A percentile compares a stretch with the other conserved stretches of the same genome.
These are phyloP conservation scores for Antechinus flavipes DNA, from an alignment of 2,113 vertebrate genomes.

Conservation along the genomic window DNA sequence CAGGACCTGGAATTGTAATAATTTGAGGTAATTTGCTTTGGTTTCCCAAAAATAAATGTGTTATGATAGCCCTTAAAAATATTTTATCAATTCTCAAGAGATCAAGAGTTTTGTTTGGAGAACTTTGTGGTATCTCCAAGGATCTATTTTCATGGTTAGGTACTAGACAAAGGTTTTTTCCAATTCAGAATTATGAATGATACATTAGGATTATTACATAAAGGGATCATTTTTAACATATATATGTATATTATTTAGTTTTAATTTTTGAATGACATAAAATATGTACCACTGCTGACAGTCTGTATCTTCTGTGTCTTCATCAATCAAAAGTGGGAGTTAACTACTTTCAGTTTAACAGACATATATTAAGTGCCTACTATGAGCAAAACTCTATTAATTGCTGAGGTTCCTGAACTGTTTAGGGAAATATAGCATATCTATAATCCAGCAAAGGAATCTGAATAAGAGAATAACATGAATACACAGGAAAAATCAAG, in stretches of 20 bases:
- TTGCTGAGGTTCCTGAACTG: no score
- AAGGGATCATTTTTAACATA: not conserved
- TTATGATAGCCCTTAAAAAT: not conserved
- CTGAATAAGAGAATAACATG: no score
- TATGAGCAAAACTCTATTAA: no score
- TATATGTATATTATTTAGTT: not conserved
- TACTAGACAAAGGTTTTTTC: not conserved
- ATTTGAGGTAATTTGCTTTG: not conserved
- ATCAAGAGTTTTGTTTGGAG: not conserved
- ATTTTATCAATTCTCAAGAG: not conserved
- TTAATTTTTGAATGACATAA: not conserved
- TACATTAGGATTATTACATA: not conserved
- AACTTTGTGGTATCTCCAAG: not conserved
- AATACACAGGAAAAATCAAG: no score
- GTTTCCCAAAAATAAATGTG: not conserved
- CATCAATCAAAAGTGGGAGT: not conserved
- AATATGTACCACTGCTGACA: no score
- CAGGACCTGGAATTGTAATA: not conserved
- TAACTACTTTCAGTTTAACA: not conserved
- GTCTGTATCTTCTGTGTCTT: not conserved
- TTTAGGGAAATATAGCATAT: no score
- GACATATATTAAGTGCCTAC: not conserved
- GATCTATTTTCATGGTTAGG: no score
- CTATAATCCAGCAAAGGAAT: no score
- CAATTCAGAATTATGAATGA: not conserved